Evolutionary conservation across 2,888 invertebrate species (phyloP), one percentile per base, ranked within the genome.

Genomic region (Cerastis leucographa): DNA sequence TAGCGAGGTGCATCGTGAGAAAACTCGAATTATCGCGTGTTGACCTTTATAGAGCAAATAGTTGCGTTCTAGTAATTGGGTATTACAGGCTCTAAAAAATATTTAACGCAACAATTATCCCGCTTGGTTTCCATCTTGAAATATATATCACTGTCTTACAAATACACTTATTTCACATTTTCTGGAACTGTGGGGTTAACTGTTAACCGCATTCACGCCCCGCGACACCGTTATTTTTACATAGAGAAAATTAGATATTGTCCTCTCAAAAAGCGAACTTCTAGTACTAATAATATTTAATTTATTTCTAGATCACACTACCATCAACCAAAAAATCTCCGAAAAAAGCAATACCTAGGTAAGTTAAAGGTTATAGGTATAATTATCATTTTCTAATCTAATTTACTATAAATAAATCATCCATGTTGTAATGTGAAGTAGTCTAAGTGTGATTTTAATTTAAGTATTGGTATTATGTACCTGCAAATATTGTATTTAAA

Each of bases 301-400:
- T 79, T 80, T 82, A 12, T 66, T 80, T 79, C 11, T 59, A 86
- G 86, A 70, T 72, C 8, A 72, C 68, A 51, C 44, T 64, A 22
- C 51, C 69, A 42, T 40, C 61, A 51, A 74, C 35, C 35, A 80
- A 74, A 72, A 73, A 59, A 35, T 7, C 14, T 29, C 44, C 35
- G 12, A 80, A 68, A 51, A 61, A 44, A 35, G 22, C 44, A 35
- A 25, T 35, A 42, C 42, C 42, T 44, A 61, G 56, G 68, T 65
- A 65, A 78, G 61, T 56, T 40, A 54, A 62, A n/a, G n/a, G 65
- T 49, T 19, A 42, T 35, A 69, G 22, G 22, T 22, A 73, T 0
- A 22, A 11, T 19, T 44, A 17, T n/a, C 9, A 42, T 56, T 56
- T 44, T 59, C 6, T 42, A 35, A 29, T 0, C 46, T 8, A 7